Evolutionary conservation across 2,888 invertebrate species (phyloP).

Genomic region (Drosophila multiciliata): DNA sequence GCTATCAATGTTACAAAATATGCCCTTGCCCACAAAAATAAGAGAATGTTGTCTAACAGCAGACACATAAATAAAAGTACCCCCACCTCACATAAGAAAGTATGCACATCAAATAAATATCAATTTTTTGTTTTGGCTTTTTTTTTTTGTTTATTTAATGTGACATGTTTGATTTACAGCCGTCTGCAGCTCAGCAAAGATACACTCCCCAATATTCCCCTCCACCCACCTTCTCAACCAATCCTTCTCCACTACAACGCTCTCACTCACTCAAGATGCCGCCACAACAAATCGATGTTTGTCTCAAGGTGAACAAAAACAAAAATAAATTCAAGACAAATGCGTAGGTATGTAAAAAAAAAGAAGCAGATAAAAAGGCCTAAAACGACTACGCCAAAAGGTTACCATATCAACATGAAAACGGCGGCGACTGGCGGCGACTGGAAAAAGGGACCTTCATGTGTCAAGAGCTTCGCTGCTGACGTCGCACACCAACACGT

Average conservation of each 20-base stretch:
- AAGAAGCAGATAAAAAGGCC: slow-evolving; percentile 31
- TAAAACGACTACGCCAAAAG: slow-evolving; percentile 45
- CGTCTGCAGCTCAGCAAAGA: slow-evolving; percentile 48
- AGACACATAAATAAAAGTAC: slow-evolving; percentile 65
- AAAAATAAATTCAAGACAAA: slow-evolving; percentile 46
- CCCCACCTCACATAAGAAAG: slow-evolving; percentile 30
- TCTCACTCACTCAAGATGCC: slow-evolving; percentile 31
- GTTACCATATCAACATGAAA: slow-evolving; percentile 56
- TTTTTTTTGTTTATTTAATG: slow-evolving; percentile 43
- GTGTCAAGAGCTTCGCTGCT: slow-evolving; percentile 53
- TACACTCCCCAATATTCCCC: background rate
- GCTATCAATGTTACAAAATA: slow-evolving; percentile 30
- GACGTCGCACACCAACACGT: slow-evolving; percentile 24
- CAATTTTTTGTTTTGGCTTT: background rate
- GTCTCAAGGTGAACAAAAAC: slow-evolving; percentile 76
- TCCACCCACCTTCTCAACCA: background rate
- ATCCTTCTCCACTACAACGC: background rate
- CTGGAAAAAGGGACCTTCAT: slow-evolving; percentile 70
- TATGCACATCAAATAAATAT: slow-evolving; percentile 42
- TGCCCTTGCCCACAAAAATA: slow-evolving; percentile 21
- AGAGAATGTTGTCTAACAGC: slow-evolving; percentile 34
- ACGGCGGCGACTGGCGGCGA: slow-evolving; percentile 4
- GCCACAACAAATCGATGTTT: slow-evolving; percentile 76
- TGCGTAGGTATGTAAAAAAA: slow-evolving; percentile 47
- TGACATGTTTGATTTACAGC: slow-evolving; percentile 68